phyloP scores from a whole-genome alignment of 2,888 invertebrate species.

The Oeneis ivallda region DNA sequence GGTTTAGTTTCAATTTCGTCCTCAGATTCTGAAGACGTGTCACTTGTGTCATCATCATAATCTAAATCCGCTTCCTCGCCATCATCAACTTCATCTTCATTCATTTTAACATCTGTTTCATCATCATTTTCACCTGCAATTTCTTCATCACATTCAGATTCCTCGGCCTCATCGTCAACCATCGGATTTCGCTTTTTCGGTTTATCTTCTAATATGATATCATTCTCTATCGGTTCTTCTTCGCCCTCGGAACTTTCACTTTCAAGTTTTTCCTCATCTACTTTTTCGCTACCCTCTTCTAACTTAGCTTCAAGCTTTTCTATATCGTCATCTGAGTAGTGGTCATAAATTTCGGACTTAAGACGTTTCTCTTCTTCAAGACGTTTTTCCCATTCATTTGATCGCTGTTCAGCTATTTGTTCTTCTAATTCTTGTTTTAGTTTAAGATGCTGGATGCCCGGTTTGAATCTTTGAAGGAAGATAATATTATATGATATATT shows the following conservation, averaged over 20 bases:
- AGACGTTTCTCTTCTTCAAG: conserved; percentile 75
- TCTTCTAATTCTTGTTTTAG: conserved; percentile 86
- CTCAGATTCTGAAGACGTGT: conserved; percentile 60
- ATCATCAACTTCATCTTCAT: conserved; percentile 46
- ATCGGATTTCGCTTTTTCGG: conserved; percentile 66
- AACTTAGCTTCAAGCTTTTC: conserved; percentile 69
- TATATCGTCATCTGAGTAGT: conserved; percentile 65
- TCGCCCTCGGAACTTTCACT: conserved; percentile 75
- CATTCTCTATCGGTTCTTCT: conserved; percentile 69
- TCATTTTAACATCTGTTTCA: conserved; percentile 39
- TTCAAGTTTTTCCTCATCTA: conserved; percentile 46
- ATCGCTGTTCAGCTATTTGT: conserved; percentile 86
- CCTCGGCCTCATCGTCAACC: conserved; percentile 77
- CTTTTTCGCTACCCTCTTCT: conserved; percentile 47
- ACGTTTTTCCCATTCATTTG: conserved; percentile 86
- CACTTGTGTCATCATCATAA: conserved; percentile 53
- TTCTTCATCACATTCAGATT: conserved; percentile 66
- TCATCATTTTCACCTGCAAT: conserved; percentile 25
- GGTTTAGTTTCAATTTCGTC: conserved; percentile 52
- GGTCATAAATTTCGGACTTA: conserved; percentile 67
- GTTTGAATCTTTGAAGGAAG: conserved; percentile 69
- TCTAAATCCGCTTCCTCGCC: conserved; percentile 52
- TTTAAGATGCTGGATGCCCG: conserved; percentile 86
- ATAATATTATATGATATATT: background rate
- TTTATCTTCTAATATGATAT: conserved; percentile 48